Percentiles rank a stretch among this genome's conserved stretches.
Conservation (phyloP, 2,888 invertebrate species). For the Pterobdella sp. region DNA sequence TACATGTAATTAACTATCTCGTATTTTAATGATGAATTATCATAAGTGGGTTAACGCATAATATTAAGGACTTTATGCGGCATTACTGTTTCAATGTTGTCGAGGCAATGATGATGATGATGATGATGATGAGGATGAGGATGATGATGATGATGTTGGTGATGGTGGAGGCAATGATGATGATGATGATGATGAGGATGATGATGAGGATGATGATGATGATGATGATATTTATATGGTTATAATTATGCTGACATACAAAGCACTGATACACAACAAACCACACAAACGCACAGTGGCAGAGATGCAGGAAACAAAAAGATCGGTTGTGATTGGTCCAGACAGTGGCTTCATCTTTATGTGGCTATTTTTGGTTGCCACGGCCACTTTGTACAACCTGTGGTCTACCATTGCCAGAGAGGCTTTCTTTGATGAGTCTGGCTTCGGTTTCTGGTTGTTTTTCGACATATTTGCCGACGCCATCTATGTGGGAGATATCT, state of each 20-base stretch:
- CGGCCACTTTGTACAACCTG: constrained; percentile 83
- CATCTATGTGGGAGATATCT: constrained; percentile 77
- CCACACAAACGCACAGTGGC: too few relatives aligned
- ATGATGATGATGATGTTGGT: not conserved
- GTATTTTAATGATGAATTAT: too few relatives aligned
- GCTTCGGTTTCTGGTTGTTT: constrained; percentile 43
- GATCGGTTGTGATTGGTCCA: constrained; percentile 68
- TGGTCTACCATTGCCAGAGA: constrained; percentile 91
- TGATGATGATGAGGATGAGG: constrained; percentile 3
- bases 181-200: constrained; percentile 9
- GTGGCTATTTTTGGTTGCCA: constrained; percentile 80
- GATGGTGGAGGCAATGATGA: not conserved
- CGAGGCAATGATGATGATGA: constrained; percentile 7
- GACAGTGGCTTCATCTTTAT: constrained; percentile 92
- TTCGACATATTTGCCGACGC: constrained; percentile 74
- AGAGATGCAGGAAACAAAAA: not conserved
- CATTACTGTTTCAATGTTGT: not conserved
- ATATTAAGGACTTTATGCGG: not conserved
- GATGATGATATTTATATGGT: not conserved
- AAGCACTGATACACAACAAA: not conserved
- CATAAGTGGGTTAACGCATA: too few relatives aligned
- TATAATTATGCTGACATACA: not conserved
- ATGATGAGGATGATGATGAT: constrained; percentile 9
- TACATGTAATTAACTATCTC: too few relatives aligned
- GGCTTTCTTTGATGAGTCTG: constrained; percentile 80